Evolutionary conservation across 2,113 vertebrate genomes (phyloP), one percentile per base, ranked within the genome.

Genomic region (Perca schrenkii): DNA sequence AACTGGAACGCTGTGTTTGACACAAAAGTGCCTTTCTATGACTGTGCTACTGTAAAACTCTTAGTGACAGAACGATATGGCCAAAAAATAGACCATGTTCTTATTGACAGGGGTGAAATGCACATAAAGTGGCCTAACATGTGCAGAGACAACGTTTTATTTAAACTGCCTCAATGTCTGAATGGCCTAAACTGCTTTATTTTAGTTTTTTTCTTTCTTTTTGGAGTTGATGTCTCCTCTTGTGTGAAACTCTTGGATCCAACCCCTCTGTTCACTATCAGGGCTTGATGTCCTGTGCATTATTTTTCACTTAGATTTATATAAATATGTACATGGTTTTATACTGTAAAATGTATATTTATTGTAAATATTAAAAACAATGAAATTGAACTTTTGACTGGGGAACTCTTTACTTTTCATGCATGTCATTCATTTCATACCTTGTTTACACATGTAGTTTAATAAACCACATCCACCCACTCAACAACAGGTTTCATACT

Each of bases 261-360:
- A 95, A 95, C 93, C 95, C 94, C 90, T 91, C 93, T 95, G 95
- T 96, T 96, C 96, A 96, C 95, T 96, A 97, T 95, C 96, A 94
- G 95, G 96, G 97, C 96, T 97, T 92, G 96, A 98, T 66, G 97
- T 96, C 96, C 96, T 96, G 96, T 96, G 93, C 94, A 95, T 96
- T 95, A 93, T 94, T 93, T 94, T 94, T 86, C 93, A 94, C 95
- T 83, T 93, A 94, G 93, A 93, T 96, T 96, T 96, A 94, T 93
- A 95, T 93, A 86, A 90, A 92, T 91, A 92, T 98, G 97, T 98
- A 98, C 94, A 98, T 97, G 96, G 94, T 97, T 97, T 96, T 96
- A 96, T 95, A 91, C 86, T 94, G 96, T 96, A 94, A 95, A 94
- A 95, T 95, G 93, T 96, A 95, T 96, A 96, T 96, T 96, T 96